A percentile compares a stretch with the other conserved stretches of the same genome.
phyloP scores from a whole-genome alignment of 2,113 vertebrate species.

The Myrmophylax atrothorax region DNA sequence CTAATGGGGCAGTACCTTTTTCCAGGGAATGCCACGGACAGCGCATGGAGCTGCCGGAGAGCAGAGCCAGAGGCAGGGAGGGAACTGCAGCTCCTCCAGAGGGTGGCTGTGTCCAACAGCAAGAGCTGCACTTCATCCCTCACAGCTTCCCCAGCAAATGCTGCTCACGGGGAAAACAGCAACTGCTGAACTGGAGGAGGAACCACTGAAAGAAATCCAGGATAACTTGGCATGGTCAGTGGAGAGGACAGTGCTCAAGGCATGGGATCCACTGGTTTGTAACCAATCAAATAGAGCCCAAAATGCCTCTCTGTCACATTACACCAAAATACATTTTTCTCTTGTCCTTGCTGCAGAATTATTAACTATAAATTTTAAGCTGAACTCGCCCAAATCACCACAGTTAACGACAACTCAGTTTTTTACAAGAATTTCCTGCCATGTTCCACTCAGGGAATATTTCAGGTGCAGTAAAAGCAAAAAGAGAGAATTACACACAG shows the following conservation, averaged over 20 bases:
- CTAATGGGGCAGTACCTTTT: neutral
- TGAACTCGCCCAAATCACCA: neutral
- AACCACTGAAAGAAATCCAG: neutral
- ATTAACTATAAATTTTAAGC: neutral
- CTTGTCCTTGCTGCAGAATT: neutral
- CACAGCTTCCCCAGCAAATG: fast-evolving
- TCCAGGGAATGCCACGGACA: neutral
- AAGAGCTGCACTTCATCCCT: neutral
- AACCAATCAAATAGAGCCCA: neutral
- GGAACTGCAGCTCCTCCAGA: neutral
- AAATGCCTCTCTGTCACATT: fast-evolving
- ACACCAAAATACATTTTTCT: neutral
- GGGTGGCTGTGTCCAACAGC: neutral
- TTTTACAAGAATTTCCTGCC: neutral
- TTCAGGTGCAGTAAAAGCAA: neutral
- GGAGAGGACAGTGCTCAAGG: neutral
- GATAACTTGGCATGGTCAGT: neutral
- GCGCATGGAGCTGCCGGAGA: neutral
- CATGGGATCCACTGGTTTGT: neutral
- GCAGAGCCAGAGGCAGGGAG: neutral
- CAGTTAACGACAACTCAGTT: fast-evolving
- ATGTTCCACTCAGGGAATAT: neutral
- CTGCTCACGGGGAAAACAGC: neutral
- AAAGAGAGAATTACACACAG: fast-evolving
- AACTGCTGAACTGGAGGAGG: neutral